Evolutionary conservation across 2,113 vertebrate genomes (phyloP), one percentile per base, ranked within the genome.

Genomic region (Neopipo cinnamomea): DNA sequence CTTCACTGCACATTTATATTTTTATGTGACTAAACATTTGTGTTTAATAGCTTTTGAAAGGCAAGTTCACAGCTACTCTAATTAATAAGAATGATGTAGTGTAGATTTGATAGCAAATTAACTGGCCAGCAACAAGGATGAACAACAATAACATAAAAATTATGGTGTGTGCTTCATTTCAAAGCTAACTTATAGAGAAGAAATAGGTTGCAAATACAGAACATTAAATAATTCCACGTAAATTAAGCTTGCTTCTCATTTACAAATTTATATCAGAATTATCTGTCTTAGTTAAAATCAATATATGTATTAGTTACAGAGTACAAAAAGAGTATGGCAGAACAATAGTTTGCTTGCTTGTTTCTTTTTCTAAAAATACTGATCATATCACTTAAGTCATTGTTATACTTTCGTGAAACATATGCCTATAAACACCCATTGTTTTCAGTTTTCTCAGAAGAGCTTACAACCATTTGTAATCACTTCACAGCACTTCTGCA

Each of bases 61-160:
- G 52, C 83, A 92, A 85, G 46, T 89, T 93, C 49, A 55, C 10
- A 46, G 49, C 53, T 95, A 70, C 33, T 35, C 61, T 89, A 97
- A 95, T 97, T 95, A 97, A 95, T 97, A 97, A 96, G 91, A 97
- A 95, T 95, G 82, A 76, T 73, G 89, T 27, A 50, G 49, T 96
- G 61, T 79, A 74, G 33, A 94, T 97, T 97, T 97, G 96, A 93
- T 81, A 96, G 87, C 55, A 97, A 97, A 98, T 96, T 96, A 97
- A 95, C 81, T 91, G 84, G 89, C 85, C 65, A 93, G 70, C 80
- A 91, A 94, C 76, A 93, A 93, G 67, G n/a, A 67, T 96, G 92
- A 97, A 94, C 55, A 97, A 97, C 91, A 95, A 74, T 93, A 96
- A 91, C 65, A 77, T 94, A 75, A 94, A 96, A 96, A 78, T 95